phyloP scores from a whole-genome alignment of 1,140 invertebrate genomes.

The Lepidotrigona ventralis region DNA sequence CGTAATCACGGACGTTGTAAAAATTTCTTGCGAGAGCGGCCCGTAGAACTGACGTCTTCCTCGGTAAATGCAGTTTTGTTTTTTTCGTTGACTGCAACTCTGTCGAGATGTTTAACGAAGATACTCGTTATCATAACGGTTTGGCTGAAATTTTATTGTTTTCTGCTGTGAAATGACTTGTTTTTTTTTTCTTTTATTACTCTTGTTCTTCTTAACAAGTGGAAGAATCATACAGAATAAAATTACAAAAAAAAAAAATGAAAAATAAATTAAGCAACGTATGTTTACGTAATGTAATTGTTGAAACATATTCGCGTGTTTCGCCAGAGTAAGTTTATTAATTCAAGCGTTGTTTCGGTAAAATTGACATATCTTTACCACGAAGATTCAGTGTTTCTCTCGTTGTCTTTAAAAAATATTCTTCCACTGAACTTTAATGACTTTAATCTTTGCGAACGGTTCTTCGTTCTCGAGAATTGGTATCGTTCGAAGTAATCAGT shows the following conservation, averaged over 20 bases:
- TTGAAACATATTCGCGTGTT: not conserved
- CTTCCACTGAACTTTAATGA: not conserved
- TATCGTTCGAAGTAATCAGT: too few relatives aligned
- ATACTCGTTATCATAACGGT: not conserved
- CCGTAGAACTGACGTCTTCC: conserved; percentile 32
- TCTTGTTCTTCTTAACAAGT: not conserved
- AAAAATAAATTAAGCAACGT: not conserved
- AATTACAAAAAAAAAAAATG: not conserved
- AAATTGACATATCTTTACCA: not conserved
- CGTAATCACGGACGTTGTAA: conserved; percentile 7
- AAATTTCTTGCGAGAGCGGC: conserved; percentile 23
- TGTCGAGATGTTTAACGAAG: not conserved
- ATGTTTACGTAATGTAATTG: not conserved
- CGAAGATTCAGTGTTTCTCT: not conserved
- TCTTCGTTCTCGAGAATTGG: not conserved
- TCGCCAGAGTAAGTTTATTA: not conserved
- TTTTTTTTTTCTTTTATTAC: not conserved
- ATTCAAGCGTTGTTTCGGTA: not conserved
- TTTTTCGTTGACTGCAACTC: conserved; percentile 6
- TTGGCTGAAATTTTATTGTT: not conserved
- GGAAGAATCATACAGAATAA: not conserved
- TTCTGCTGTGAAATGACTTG: too few relatives aligned
- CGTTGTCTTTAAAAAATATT: not conserved
- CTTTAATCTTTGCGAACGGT: not conserved
- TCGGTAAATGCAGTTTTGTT: conserved; percentile 18